A percentile compares a stretch with the other conserved stretches of the same genome.
These are phyloP conservation scores for Ypsolopha sequella DNA, from an alignment of 2,888 invertebrate species.

Conservation along the genomic window DNA sequence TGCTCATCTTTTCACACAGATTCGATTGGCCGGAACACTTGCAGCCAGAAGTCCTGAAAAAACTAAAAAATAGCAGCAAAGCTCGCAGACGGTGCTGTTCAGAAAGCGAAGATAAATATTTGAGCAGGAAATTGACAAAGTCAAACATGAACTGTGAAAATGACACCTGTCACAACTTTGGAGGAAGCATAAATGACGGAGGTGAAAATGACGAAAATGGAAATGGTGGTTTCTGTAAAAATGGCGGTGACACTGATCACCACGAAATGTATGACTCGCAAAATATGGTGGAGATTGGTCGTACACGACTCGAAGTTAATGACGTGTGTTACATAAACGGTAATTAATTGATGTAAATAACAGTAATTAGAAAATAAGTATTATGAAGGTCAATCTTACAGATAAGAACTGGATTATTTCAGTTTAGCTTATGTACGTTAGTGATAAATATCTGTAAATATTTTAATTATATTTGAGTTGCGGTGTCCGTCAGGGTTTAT, in stretches of 20 bases:
- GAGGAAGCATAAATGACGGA: slow-evolving; percentile 13
- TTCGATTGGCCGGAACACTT: slow-evolving; percentile 82
- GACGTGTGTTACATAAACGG: slow-evolving; percentile 97
- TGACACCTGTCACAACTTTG: slow-evolving; percentile 6
- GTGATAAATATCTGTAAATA: too few species aligned
- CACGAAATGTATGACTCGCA: slow-evolving; percentile 40
- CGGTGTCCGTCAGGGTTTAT: too few species aligned
- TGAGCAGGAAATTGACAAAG: slow-evolving; percentile 5
- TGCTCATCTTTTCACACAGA: slow-evolving; percentile 27
- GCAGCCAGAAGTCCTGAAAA: slow-evolving; percentile 49
- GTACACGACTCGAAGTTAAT: slow-evolving; percentile 76
- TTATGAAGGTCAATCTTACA: too few species aligned
- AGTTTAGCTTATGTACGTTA: too few species aligned
- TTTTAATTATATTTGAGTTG: too few species aligned
- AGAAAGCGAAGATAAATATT: slow-evolving; percentile 19
- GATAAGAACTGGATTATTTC: too few species aligned
- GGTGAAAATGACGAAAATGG: slow-evolving; percentile 6
- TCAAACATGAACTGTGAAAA: not conserved
- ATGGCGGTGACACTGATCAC: slow-evolving; percentile 10
- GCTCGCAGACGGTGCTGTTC: slow-evolving; percentile 23
- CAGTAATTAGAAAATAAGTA: too few species aligned
- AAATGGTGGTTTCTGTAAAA: slow-evolving; percentile 6
- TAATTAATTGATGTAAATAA: slow-evolving; percentile 34
- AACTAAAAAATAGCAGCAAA: slow-evolving; percentile 18
- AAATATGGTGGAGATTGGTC: slow-evolving; percentile 75